Evolutionary conservation across 2,888 invertebrate species (phyloP).

Genomic region (Prenolepis imparis): DNA sequence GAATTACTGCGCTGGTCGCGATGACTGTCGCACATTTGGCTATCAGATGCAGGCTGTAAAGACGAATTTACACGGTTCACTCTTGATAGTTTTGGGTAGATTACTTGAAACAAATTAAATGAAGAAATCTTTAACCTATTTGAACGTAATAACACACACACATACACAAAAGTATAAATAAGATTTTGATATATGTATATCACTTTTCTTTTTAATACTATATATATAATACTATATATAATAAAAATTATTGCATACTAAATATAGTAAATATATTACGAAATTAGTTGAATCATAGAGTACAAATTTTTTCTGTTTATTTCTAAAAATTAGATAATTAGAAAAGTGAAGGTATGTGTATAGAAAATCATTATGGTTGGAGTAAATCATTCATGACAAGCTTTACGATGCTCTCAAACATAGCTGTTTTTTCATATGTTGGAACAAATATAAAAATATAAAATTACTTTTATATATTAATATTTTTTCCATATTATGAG

Average conservation of each 20-base stretch:
- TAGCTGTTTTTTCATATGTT: neutral
- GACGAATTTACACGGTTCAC: conserved; percentile 20
- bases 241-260: neutral
- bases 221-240: too few relatives aligned
- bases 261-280: neutral
- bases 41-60: conserved; percentile 6
- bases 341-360: neutral
- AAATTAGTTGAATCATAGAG: neutral
- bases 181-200: neutral
- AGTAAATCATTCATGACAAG: neutral
- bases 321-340: neutral
- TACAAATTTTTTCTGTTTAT: neutral
- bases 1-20: conserved; percentile 55
- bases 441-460: neutral
- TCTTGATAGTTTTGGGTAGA: neutral
- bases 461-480: neutral
- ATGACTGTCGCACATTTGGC: conserved; percentile 33
- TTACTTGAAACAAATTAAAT: neutral
- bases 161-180: neutral
- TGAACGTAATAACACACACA: neutral
- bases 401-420: neutral
- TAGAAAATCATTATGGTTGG: neutral
- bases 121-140: neutral
- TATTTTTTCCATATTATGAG: neutral
- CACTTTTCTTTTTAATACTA: neutral